These are phyloP conservation scores for Ypsolopha sequella DNA, from an alignment of 2,888 invertebrate species.

Conservation along the genomic window DNA sequence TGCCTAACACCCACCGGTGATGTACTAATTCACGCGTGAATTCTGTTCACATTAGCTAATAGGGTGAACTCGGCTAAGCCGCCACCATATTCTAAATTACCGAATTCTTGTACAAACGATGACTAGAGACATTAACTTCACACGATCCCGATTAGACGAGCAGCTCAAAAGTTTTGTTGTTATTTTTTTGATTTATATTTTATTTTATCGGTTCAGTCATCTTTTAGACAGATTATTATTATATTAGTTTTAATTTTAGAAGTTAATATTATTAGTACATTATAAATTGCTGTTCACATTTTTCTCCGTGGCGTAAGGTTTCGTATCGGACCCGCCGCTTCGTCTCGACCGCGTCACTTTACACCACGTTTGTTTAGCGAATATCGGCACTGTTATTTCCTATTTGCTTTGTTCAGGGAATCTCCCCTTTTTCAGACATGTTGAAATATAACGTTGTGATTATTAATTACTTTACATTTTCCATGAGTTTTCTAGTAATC, in stretches of 20 bases:
- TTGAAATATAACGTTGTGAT: slow-evolving; percentile 53
- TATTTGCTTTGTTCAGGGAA: slow-evolving; percentile 32
- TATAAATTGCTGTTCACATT: not conserved
- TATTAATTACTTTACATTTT: slow-evolving; percentile 42
- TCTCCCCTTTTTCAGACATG: slow-evolving; percentile 43
- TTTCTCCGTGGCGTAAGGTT: not conserved
- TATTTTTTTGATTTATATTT: slow-evolving; percentile 60
- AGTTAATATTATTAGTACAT: not conserved
- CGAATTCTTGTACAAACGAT: slow-evolving; percentile 18
- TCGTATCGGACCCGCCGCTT: not conserved
- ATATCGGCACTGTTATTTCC: slow-evolving; percentile 65
- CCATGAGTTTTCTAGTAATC: slow-evolving; percentile 16
- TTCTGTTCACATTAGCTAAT: not conserved
- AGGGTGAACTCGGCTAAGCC: not conserved
- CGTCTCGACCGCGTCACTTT: too few species aligned
- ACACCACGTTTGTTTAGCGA: slow-evolving; percentile 24
- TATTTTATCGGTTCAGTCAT: slow-evolving; percentile 50
- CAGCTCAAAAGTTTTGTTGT: slow-evolving; percentile 46
- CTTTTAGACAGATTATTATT: slow-evolving; percentile 24
- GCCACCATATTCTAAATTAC: slow-evolving; percentile 47
- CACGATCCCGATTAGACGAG: slow-evolving; percentile 11
- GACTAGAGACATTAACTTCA: not conserved
- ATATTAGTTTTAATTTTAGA: slow-evolving; percentile 3
- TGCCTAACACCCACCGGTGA: slow-evolving; percentile 35
- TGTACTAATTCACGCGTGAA: slow-evolving; percentile 4